Percentiles rank a stretch among this genome's conserved stretches.
Evolutionary conservation across 2,113 vertebrate genomes (phyloP).

Genomic region (Cyanistes caeruleus): DNA sequence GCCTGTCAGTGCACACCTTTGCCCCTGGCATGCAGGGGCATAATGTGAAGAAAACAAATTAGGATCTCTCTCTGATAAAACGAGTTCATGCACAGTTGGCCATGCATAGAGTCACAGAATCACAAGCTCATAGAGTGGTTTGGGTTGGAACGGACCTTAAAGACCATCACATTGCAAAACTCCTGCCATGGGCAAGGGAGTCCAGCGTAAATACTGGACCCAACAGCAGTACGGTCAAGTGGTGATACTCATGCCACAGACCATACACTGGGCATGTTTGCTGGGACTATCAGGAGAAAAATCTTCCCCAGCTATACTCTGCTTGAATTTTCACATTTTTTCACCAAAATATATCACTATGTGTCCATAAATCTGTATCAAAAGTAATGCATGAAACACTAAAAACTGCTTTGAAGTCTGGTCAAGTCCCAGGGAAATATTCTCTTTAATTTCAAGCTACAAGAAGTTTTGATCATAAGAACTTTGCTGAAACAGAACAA

Average conservation of each 20-base stretch:
- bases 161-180: background rate
- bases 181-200: background rate
- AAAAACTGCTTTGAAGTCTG: background rate
- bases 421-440: background rate
- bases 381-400: background rate
- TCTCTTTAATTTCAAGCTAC: background rate
- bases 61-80: accelerated
- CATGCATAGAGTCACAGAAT: background rate
- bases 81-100: accelerated
- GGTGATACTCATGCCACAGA: background rate
- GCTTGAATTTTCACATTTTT: background rate
- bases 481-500: background rate
- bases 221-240: accelerated
- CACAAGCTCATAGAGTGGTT: background rate
- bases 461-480: background rate
- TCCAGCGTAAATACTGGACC: background rate
- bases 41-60: background rate
- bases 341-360: accelerated
- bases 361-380: background rate
- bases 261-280: background rate
- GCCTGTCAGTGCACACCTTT: accelerated
- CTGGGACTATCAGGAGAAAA: background rate
- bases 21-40: accelerated
- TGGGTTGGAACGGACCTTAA: background rate
- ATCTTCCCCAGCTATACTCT: background rate